Evolutionary conservation across 2,797 vertebrate species (phyloP).

Genomic region (Sus cebifrons): DNA sequence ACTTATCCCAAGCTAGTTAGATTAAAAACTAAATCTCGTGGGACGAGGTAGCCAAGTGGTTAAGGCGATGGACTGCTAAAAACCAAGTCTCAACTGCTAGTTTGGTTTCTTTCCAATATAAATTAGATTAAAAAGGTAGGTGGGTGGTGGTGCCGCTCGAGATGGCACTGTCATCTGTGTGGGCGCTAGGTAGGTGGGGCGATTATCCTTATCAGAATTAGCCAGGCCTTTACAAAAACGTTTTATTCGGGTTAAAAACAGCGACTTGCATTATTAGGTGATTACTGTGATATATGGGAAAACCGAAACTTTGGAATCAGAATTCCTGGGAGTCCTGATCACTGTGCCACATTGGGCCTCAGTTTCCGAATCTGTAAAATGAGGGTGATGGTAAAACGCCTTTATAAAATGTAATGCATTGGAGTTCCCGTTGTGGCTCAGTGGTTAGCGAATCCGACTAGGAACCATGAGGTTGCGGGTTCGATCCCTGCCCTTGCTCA

Average conservation of each 20-base stretch:
- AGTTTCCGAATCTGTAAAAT: too few relatives aligned
- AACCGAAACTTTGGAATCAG: neutral
- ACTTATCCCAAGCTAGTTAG: slow-evolving; percentile 46
- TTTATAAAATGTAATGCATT: neutral
- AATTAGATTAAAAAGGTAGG: neutral
- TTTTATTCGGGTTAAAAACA: neutral
- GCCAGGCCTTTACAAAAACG: neutral
- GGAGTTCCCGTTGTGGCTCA: too few relatives aligned
- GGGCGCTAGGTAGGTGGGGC: neutral
- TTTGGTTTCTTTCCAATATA: slow-evolving; percentile 51
- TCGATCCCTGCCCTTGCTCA: too few relatives aligned
- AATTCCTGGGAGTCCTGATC: neutral
- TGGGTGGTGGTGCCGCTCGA: rapidly evolving
- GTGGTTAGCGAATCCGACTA: too few relatives aligned
- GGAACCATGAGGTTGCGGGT: too few relatives aligned
- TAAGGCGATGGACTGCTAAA: neutral
- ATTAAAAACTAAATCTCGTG: slow-evolving; percentile 42
- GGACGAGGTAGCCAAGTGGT: too few relatives aligned
- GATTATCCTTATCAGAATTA: neutral
- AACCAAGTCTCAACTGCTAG: neutral
- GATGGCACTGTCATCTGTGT: rapidly evolving
- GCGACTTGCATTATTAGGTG: neutral
- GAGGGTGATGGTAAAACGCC: too few relatives aligned
- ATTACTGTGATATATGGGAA: neutral
- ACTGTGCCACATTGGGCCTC: too few relatives aligned